phyloP scores from a whole-genome alignment of 1,140 invertebrate genomes.

The Ceratoteleas bidentatus region DNA sequence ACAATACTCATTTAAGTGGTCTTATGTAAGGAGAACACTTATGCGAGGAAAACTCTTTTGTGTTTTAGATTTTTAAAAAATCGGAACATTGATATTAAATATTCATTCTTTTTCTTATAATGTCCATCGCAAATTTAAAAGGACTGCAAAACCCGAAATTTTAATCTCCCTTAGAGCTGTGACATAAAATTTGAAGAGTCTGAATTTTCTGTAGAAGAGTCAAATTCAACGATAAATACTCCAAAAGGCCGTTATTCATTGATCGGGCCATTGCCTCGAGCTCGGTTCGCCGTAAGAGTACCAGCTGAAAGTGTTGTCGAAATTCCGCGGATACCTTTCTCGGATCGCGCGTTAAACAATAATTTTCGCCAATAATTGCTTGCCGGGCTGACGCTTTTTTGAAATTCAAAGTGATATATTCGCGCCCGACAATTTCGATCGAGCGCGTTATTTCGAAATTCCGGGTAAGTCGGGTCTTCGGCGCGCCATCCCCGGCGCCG shows the following conservation, averaged over 20 bases:
- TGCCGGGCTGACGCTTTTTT: conserved; percentile 11
- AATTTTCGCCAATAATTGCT: conserved; percentile 29
- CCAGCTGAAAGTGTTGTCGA: not conserved
- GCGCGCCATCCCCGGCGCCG: not conserved
- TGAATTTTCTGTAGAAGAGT: not conserved
- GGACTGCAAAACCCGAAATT: too few species aligned
- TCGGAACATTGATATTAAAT: too few species aligned
- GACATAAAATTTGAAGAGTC: too few species aligned
- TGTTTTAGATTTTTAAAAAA: too few species aligned
- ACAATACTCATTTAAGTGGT: too few species aligned
- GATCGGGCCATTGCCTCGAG: not conserved
- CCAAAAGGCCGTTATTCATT: not conserved
- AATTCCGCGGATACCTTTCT: conserved; percentile 20
- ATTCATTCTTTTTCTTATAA: too few species aligned
- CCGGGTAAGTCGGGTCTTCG: not conserved
- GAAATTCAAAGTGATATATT: conserved; percentile 21
- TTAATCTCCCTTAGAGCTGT: too few species aligned
- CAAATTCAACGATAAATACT: not conserved
- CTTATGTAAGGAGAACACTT: too few species aligned
- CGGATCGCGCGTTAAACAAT: conserved; percentile 19
- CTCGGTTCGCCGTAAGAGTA: not conserved
- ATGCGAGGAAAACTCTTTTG: too few species aligned
- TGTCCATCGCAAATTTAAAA: too few species aligned
- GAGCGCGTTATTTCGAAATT: conserved; percentile 25
- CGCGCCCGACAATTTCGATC: conserved; percentile 24